These are phyloP conservation scores for Bergia puertoricense DNA, from an alignment of 92 coral and sea anemone genomes.

Conservation along the genomic window DNA sequence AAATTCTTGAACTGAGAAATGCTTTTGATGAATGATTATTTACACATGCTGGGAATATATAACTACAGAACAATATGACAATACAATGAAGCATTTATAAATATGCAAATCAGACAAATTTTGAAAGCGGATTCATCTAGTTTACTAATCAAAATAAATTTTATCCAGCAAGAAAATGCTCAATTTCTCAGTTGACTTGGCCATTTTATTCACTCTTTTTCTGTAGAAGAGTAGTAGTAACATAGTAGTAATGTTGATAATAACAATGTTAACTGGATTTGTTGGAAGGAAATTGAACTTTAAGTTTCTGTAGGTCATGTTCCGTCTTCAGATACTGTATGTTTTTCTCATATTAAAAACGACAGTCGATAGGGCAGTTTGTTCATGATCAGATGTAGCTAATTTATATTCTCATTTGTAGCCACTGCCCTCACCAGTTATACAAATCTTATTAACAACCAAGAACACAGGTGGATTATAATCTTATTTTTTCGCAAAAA, in stretches of 20 bases:
- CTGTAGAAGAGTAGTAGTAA: too few species aligned
- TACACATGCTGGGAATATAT: neutral
- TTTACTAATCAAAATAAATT: neutral
- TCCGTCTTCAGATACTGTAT: too few species aligned
- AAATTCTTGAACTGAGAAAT: neutral
- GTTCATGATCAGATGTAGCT: neutral
- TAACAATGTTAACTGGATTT: too few species aligned
- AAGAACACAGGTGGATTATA: neutral
- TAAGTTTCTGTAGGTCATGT: too few species aligned
- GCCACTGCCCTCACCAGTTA: neutral
- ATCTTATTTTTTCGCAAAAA: too few species aligned
- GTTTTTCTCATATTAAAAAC: neutral
- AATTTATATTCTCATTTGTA: neutral
- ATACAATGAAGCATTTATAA: neutral
- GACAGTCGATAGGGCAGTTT: neutral
- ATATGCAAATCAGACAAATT: neutral
- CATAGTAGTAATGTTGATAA: too few species aligned
- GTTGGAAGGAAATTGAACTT: too few species aligned
- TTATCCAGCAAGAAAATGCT: neutral
- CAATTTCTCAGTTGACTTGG: neutral
- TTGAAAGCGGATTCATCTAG: neutral
- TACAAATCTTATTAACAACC: neutral
- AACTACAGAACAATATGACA: neutral
- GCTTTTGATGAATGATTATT: neutral
- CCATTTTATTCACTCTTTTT: too few species aligned